Evolutionary conservation across 2,113 vertebrate genomes (phyloP), one percentile per base, ranked within the genome.

Genomic region (Smithornis capensis): DNA sequence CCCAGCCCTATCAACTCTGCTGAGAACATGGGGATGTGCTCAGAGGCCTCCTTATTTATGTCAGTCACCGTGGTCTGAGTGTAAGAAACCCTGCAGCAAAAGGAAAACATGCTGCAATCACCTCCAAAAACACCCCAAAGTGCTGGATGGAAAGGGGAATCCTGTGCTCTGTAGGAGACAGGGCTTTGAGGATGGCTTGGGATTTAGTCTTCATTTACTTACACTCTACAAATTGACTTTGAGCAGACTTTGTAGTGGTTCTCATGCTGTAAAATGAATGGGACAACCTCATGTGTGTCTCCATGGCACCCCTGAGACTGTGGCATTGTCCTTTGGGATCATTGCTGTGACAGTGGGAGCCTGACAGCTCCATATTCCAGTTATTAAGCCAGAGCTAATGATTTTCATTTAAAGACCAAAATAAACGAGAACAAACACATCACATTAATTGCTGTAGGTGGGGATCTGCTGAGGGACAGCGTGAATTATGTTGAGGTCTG

Each of bases 21-120:
- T 93, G 38, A 90, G 93, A 94, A 93, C 82, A 27, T 71, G 95
- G 92, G 88, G 94, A 95, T 96, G 93, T 90, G 93, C 90, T 14
- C 22, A 90, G 90, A 44, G 71, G 60, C 78, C 94, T 90, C 92
- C 92, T 93, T 78, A 93, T 94, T 95, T 88, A 9, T 74, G 65
- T 71, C 59, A 68, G 73, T 56, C 56, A 49, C 42, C 68, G 33
- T 10, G 60, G 28, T 42, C 21, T 12, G 74, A 81, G 76, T 2
- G 35, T 33, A 93, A 90, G 85, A 87, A 90, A 59, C 60, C 25
- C 67, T 47, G 50, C 88, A 86, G 68, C 60, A 33, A 35, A 42
- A 70, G 73, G 68, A 35, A 80, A 88, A 83, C 2, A 3, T 3
- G 1, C 70, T 73, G 69, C 49, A 71, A 49, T 12, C 38, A 19